phyloP scores from a whole-genome alignment of 2,113 vertebrate genomes.

The Caranx ignobilis region DNA sequence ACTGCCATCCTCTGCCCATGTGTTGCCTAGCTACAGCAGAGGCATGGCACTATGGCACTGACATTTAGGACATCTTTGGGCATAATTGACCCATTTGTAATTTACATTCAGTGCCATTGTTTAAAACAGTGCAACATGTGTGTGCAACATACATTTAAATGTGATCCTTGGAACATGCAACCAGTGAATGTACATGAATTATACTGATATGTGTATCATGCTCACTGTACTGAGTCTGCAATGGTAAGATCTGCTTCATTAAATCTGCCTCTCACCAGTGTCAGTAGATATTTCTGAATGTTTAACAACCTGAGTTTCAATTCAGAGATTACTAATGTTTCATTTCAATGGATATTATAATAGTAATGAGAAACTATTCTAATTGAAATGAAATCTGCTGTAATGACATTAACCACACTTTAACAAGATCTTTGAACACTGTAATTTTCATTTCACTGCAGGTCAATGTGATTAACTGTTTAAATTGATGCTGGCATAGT shows the following conservation, averaged over 20 bases:
- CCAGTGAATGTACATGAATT: neutral
- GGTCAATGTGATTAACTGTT: neutral
- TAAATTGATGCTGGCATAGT: neutral
- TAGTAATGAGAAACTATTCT: neutral
- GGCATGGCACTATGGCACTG: too few relatives aligned
- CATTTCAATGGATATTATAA: neutral
- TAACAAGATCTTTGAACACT: neutral
- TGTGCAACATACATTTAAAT: too few relatives aligned
- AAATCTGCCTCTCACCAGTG: neutral
- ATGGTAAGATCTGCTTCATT: neutral
- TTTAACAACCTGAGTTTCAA: too few relatives aligned
- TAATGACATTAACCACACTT: neutral
- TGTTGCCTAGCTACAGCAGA: too few relatives aligned
- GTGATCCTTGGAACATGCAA: neutral
- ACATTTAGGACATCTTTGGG: too few relatives aligned
- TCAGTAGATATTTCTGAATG: neutral
- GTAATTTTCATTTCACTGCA: too few relatives aligned
- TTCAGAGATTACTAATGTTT: too few relatives aligned
- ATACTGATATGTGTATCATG: neutral
- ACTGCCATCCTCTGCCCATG: too few relatives aligned
- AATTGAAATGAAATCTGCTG: neutral
- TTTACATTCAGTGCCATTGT: too few relatives aligned
- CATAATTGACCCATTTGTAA: too few relatives aligned
- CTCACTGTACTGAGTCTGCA: neutral
- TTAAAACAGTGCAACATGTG: too few relatives aligned